Evolutionary conservation across 2,113 vertebrate genomes (phyloP).

Genomic region (Percopsis transmontana): DNA sequence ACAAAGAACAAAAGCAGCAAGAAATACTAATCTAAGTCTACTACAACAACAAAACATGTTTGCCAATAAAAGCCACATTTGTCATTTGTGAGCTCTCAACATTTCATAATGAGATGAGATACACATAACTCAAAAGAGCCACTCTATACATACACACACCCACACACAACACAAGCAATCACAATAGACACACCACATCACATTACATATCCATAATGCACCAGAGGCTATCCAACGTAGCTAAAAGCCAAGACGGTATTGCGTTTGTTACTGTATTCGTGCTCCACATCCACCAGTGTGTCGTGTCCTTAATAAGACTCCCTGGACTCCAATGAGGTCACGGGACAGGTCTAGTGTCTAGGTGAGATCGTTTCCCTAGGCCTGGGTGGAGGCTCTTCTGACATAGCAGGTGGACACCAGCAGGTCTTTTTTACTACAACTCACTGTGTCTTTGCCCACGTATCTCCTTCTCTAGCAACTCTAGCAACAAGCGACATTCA

Average conservation of each 20-base stretch:
- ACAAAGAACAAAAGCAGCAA: conserved; percentile 23
- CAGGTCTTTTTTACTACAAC: conserved; percentile 52
- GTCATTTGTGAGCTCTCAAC: neutral
- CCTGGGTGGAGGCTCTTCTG: conserved; percentile 71
- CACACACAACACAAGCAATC: conserved; percentile 48
- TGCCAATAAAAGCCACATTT: conserved; percentile 4
- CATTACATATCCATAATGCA: conserved; percentile 34
- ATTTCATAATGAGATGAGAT: conserved; percentile 23
- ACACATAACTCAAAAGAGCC: neutral
- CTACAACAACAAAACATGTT: conserved; percentile 12
- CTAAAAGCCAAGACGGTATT: conserved; percentile 23
- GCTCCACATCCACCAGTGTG: conserved; percentile 20
- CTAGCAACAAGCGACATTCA: too few relatives aligned
- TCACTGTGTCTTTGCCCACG: conserved; percentile 37
- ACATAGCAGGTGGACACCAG: conserved; percentile 79
- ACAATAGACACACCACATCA: conserved; percentile 45
- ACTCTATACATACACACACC: neutral
- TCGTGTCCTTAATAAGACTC: conserved; percentile 55
- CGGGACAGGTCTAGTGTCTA: conserved; percentile 49
- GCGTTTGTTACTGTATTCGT: conserved; percentile 33
- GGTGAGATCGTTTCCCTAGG: conserved; percentile 47
- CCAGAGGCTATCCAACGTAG: neutral
- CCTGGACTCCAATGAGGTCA: conserved; percentile 47
- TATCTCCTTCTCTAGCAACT: conserved; percentile 45
- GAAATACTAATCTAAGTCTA: conserved; percentile 11